Evolutionary conservation across 1,140 invertebrate species (phyloP).

Genomic region (Protaetia brevitarsis): DNA sequence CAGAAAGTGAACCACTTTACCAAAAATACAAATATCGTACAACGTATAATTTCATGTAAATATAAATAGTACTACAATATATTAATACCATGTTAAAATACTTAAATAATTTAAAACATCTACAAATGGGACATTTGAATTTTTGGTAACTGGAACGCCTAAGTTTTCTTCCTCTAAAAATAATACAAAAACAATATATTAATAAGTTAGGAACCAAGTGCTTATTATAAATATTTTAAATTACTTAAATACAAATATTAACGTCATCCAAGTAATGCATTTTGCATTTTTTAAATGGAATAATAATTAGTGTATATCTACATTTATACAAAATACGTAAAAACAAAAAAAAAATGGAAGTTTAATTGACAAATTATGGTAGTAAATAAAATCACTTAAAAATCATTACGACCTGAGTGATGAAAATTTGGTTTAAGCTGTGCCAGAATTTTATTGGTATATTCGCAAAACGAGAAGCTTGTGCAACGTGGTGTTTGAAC

Average conservation of each 20-base stretch:
- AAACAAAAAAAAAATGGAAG: slow-evolving; percentile 20
- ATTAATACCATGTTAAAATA: slow-evolving; percentile 34
- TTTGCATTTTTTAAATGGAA: slow-evolving; percentile 36
- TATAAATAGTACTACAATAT: slow-evolving; percentile 27
- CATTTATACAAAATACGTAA: slow-evolving; percentile 44
- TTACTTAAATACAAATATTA: slow-evolving; percentile 40
- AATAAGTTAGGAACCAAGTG: slow-evolving; percentile 50
- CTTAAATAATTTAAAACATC: slow-evolving; percentile 23
- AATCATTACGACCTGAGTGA: slow-evolving; percentile 26
- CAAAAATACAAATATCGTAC: slow-evolving; percentile 27
- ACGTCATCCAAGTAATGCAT: slow-evolving; percentile 18
- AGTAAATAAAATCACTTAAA: slow-evolving; percentile 24
- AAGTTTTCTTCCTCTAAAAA: slow-evolving; percentile 30
- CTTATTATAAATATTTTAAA: slow-evolving; percentile 44
- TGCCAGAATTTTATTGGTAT: slow-evolving; percentile 11
- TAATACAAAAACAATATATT: slow-evolving; percentile 36
- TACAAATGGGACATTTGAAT: slow-evolving; percentile 19
- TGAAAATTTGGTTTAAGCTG: slow-evolving; percentile 25
- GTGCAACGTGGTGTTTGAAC: not conserved
- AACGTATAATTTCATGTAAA: slow-evolving; percentile 19
- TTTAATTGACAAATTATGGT: slow-evolving; percentile 24
- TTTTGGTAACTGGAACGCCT: slow-evolving; percentile 26
- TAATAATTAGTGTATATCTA: slow-evolving; percentile 43
- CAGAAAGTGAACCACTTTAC: slow-evolving; percentile 20
- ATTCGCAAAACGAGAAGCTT: slow-evolving; percentile 18